These are phyloP conservation scores for Osmerus eperlanus DNA, from an alignment of 2,113 vertebrate species.

Conservation along the genomic window DNA sequence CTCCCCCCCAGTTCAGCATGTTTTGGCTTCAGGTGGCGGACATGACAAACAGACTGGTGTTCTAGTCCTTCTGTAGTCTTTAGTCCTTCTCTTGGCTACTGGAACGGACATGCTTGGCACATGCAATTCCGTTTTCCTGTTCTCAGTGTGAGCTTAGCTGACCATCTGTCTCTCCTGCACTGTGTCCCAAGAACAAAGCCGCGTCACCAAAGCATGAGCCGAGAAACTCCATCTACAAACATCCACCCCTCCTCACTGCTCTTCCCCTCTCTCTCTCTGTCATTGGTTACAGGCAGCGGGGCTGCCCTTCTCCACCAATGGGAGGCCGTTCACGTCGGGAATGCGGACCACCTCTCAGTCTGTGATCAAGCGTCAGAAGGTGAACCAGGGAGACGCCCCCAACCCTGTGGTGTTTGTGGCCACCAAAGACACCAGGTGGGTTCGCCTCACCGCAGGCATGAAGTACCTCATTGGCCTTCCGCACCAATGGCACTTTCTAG, in stretches of 20 bases:
- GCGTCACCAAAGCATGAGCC: neutral
- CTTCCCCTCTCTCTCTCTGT: neutral
- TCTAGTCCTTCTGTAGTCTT: neutral
- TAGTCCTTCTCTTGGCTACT: neutral
- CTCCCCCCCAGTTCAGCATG: no score
- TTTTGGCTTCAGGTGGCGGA: no score
- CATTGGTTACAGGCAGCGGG: slow-evolving; percentile 59
- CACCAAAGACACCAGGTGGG: slow-evolving; percentile 90
- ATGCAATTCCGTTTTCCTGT: neutral
- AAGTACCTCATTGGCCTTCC: no score
- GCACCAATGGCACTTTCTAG: no score
- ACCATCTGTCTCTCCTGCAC: slow-evolving; percentile 2
- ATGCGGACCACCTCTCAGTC: slow-evolving; percentile 86
- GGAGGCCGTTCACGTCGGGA: slow-evolving; percentile 82
- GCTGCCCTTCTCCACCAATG: slow-evolving; percentile 83
- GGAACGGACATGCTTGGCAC: neutral
- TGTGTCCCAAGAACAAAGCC: neutral
- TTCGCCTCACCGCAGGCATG: neutral
- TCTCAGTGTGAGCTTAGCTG: neutral
- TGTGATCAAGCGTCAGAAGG: slow-evolving; percentile 87
- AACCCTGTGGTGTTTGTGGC: slow-evolving; percentile 94
- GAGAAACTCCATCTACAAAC: neutral
- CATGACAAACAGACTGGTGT: no score
- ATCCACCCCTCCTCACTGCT: neutral
- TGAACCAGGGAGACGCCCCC: slow-evolving; percentile 88